A percentile compares a stretch with the other conserved stretches of the same genome.
phyloP scores from a whole-genome alignment of 1,140 invertebrate species.

The Zaprionus taronus region DNA sequence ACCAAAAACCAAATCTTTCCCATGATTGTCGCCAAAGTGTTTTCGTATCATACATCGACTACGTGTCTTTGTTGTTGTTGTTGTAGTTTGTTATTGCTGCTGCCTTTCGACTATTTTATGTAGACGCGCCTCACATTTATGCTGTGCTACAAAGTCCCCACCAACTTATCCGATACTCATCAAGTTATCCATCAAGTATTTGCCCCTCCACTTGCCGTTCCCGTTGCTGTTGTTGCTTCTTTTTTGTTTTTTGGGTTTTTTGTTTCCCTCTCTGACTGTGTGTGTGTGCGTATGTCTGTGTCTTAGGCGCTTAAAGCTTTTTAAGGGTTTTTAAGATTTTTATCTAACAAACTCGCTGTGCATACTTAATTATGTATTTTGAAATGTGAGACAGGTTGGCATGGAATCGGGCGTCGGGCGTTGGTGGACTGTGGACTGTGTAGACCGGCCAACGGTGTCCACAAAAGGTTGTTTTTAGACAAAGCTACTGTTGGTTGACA shows the following conservation, averaged over 20 bases:
- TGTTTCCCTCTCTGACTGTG: conserved; percentile 17
- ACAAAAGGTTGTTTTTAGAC: conserved; percentile 46
- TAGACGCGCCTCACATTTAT: conserved; percentile 53
- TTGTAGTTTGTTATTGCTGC: conserved; percentile 47
- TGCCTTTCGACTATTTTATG: conserved; percentile 60
- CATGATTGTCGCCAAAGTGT: conserved; percentile 83
- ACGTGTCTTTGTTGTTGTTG: conserved; percentile 60
- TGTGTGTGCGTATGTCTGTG: conserved; percentile 43
- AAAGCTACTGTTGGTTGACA: conserved; percentile 78
- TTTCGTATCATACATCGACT: conserved; percentile 79
- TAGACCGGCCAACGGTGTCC: conserved; percentile 33
- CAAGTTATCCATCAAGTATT: conserved; percentile 83
- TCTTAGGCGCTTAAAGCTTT: conserved; percentile 83
- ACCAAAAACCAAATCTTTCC: conserved; percentile 60
- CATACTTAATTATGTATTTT: conserved; percentile 83
- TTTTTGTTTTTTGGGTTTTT: conserved; percentile 14
- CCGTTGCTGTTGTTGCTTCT: conserved; percentile 2
- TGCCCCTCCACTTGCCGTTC: conserved; percentile 43
- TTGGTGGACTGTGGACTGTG: conserved; percentile 12
- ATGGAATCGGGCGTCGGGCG: conserved; percentile 46
- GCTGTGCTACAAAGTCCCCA: conserved; percentile 61
- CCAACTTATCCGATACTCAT: conserved; percentile 73
- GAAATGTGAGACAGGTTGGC: conserved; percentile 82
- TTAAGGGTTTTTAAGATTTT: conserved; percentile 83
- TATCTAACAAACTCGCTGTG: conserved; percentile 83